Percentiles rank a stretch among this genome's conserved stretches.
Conservation (phyloP, 2,113 vertebrate species). For the Misgurnus mizolepis region DNA sequence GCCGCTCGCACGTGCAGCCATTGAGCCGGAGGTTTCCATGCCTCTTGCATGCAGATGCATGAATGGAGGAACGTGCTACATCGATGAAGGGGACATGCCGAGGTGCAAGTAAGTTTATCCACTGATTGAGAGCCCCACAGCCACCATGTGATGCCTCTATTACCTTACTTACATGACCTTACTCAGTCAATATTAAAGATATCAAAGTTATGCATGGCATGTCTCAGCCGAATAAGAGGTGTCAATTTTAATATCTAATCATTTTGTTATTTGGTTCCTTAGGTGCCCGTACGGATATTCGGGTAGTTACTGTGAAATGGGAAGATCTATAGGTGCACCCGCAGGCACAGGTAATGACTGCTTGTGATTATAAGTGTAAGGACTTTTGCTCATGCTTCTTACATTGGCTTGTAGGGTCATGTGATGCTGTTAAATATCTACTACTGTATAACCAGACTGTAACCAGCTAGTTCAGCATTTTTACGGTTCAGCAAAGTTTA, state of each 20-base stretch:
- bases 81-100: conserved; percentile 83
- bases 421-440: conserved; percentile 7
- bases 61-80: conserved; percentile 93
- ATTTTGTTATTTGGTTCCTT: conserved; percentile 47
- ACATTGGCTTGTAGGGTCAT: not conserved
- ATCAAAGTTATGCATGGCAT: too few relatives aligned
- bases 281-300: conserved; percentile 87
- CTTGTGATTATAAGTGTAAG: not conserved
- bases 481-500: too few relatives aligned
- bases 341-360: conserved; percentile 85
- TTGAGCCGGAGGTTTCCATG: conserved; percentile 84
- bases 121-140: not conserved
- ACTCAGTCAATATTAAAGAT: too few relatives aligned
- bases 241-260: not conserved
- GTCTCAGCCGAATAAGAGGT: too few relatives aligned
- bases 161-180: too few relatives aligned
- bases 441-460: not conserved
- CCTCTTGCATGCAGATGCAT: conserved; percentile 93
- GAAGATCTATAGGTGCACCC: conserved; percentile 80
- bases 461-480: not conserved
- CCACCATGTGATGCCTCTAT: too few relatives aligned
- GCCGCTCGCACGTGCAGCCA: conserved; percentile 84
- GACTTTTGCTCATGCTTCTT: not conserved
- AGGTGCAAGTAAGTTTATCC: conserved; percentile 95
- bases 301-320: conserved; percentile 89